A percentile compares a stretch with the other conserved stretches of the same genome.
Conservation (phyloP, 1,140 invertebrate species). For the Adoxophyes honmai region DNA sequence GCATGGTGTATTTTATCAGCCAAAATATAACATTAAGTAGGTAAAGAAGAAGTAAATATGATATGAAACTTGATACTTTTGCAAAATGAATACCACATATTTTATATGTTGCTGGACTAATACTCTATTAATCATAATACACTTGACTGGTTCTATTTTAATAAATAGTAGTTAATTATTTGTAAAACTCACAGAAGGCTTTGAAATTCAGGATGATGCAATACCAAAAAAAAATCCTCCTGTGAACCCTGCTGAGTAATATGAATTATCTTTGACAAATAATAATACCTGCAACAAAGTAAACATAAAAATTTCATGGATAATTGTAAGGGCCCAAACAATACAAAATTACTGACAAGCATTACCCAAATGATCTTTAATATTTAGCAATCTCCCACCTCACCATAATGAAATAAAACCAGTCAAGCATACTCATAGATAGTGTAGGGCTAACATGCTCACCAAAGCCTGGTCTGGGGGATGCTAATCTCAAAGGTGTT, state of each 20-base stretch:
- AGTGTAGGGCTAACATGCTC: not conserved
- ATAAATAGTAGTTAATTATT: conserved; percentile 21
- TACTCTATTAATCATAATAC: not conserved
- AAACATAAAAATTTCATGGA: conserved; percentile 26
- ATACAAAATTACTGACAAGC: too few species aligned
- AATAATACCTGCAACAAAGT: conserved; percentile 83
- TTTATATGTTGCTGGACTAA: not conserved
- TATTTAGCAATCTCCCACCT: too few species aligned
- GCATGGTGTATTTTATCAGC: too few species aligned
- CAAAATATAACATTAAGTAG: too few species aligned
- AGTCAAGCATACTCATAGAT: not conserved
- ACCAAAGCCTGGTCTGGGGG: too few species aligned
- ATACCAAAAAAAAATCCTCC: conserved; percentile 92
- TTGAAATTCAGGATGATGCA: conserved; percentile 71
- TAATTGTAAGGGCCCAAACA: too few species aligned
- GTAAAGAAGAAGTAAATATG: too few species aligned
- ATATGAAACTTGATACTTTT: too few species aligned
- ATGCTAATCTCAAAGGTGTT: too few species aligned
- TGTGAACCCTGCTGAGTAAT: conserved; percentile 88
- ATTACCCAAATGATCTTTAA: too few species aligned
- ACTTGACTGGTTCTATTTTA: conserved; percentile 18
- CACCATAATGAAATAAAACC: too few species aligned
- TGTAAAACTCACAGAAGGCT: conserved; percentile 22
- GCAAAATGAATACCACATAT: too few species aligned
- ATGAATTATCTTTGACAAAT: conserved; percentile 86